Percentiles rank a stretch among this genome's conserved stretches.
phyloP scores from a whole-genome alignment of 2,797 vertebrate species.

The Carapus acus region DNA sequence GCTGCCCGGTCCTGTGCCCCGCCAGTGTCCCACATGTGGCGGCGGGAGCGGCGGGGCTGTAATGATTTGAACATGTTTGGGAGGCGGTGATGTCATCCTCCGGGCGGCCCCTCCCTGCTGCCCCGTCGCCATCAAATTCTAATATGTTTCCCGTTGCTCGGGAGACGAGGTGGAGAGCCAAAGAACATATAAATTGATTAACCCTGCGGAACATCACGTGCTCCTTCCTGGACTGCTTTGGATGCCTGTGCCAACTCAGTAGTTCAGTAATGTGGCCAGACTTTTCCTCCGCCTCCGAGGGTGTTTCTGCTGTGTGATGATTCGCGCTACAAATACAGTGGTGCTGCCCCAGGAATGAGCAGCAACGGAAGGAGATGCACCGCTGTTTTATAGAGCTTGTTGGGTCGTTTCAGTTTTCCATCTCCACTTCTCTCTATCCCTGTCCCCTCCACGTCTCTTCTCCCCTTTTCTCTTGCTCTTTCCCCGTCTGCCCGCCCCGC shows the following conservation, averaged over 20 bases:
- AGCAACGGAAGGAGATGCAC: conserved; percentile 3
- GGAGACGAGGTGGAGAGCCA: not conserved
- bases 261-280: not conserved
- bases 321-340: conserved; percentile 2
- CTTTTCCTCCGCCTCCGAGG: not conserved
- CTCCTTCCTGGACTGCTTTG: not conserved
- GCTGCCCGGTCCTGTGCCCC: conserved; percentile 37
- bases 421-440: too few species aligned
- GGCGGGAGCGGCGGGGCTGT: conserved; percentile 35
- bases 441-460: too few species aligned
- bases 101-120: conserved; percentile 19
- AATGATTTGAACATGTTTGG: conserved; percentile 44
- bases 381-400: too few species aligned
- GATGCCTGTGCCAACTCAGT: not conserved
- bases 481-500: too few species aligned
- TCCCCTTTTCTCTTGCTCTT: too few species aligned
- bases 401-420: too few species aligned
- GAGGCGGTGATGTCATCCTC: conserved; percentile 37
- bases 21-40: conserved; percentile 58
- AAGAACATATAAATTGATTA: not conserved
- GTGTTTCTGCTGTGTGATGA: not conserved
- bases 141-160: not conserved
- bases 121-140: conserved; percentile 1
- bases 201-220: not conserved
- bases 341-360: not conserved